Conservation (phyloP, 2,888 invertebrate genomes). For the Scaptomyza cyrtandrae region DNA sequence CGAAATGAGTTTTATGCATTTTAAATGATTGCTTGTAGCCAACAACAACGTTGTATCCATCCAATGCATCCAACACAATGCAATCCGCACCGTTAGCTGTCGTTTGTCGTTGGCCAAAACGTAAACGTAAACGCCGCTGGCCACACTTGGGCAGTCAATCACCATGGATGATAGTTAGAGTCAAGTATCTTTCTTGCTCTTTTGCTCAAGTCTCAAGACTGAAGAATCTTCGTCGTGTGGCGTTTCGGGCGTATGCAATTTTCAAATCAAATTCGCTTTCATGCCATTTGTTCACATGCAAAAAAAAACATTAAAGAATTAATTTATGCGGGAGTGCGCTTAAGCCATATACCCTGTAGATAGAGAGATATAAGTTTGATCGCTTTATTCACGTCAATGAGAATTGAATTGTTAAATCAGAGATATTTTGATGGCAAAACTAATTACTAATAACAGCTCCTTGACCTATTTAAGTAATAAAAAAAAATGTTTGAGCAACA, state of each 20-base stretch:
- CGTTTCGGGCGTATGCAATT: constrained; percentile 53
- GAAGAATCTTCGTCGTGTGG: constrained; percentile 21
- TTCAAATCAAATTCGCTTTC: constrained; percentile 75
- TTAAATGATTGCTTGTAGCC: constrained; percentile 59
- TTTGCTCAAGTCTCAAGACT: not conserved
- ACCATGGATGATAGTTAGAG: constrained; percentile 30
- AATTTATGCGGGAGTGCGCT: not conserved
- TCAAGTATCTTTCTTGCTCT: not conserved
- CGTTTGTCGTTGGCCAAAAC: constrained; percentile 48
- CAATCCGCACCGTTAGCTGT: constrained; percentile 60
- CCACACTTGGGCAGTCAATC: constrained; percentile 61
- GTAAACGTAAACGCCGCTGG: constrained; percentile 38
- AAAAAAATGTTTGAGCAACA: too few relatives aligned
- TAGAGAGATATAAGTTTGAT: too few relatives aligned
- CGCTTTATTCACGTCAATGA: too few relatives aligned
- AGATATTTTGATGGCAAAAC: not conserved
- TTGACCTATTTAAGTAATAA: too few relatives aligned
- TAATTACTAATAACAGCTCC: too few relatives aligned
- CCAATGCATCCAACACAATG: constrained; percentile 3
- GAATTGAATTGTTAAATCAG: too few relatives aligned
- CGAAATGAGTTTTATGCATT: constrained; percentile 79
- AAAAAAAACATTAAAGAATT: constrained; percentile 5
- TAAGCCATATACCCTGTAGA: constrained; percentile 13
- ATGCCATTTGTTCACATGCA: constrained; percentile 67
- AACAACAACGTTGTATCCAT: constrained; percentile 8